Evolutionary conservation across 2,888 invertebrate species (phyloP).

Genomic region (Lasioglossum figueresi): DNA sequence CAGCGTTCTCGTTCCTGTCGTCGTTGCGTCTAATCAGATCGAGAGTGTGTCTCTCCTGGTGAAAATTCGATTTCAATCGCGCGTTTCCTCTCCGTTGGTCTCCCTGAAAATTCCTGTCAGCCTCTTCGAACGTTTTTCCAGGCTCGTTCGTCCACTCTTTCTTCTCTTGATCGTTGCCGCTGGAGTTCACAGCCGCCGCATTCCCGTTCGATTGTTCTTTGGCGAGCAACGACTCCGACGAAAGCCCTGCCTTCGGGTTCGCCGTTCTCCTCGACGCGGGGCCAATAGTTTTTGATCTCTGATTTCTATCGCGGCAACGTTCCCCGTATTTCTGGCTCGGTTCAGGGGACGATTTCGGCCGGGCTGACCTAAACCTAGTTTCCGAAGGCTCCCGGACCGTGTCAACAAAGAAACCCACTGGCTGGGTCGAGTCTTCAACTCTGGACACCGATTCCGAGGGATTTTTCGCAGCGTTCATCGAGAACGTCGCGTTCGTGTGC

Average conservation of each 20-base stretch:
- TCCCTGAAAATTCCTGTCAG: neutral
- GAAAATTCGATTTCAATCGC: neutral
- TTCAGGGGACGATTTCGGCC: neutral
- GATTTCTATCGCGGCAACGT: constrained; percentile 20
- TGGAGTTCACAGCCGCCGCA: neutral
- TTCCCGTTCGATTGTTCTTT: neutral
- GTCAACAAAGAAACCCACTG: neutral
- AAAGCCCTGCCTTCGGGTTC: constrained; percentile 24
- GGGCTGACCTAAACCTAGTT: constrained; percentile 1
- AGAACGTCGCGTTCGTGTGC: neutral
- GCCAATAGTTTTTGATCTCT: constrained; percentile 24
- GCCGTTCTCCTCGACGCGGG: neutral
- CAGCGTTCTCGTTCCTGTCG: neutral
- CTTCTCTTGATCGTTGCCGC: neutral
- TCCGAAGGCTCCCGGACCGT: neutral
- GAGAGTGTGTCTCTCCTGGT: neutral
- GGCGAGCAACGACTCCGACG: neutral
- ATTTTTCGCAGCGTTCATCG: neutral
- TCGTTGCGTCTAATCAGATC: neutral
- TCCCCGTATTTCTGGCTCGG: neutral
- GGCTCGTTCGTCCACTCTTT: neutral
- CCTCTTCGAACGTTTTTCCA: neutral
- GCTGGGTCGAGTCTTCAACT: neutral
- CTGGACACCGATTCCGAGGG: neutral
- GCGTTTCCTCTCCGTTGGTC: neutral